Percentiles rank a stretch among this genome's conserved stretches.
Evolutionary conservation across 2,113 vertebrate species (phyloP).

Genomic region (Ursus arctos): DNA sequence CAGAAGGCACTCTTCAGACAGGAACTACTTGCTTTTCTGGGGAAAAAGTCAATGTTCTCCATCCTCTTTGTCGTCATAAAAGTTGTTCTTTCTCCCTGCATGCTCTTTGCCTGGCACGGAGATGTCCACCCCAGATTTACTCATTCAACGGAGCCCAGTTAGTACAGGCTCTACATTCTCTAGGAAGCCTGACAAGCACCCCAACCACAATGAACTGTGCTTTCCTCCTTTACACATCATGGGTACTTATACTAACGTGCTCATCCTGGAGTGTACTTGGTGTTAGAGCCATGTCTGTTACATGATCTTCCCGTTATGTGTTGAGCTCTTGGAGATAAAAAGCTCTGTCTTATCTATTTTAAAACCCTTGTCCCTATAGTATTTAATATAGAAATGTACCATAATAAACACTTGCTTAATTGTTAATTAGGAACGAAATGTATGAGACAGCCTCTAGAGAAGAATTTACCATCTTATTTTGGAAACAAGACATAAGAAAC

Average conservation of each 20-base stretch:
- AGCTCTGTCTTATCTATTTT: slow-evolving; percentile 2
- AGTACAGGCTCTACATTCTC: background rate
- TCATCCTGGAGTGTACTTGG: fast-evolving
- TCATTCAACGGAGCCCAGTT: background rate
- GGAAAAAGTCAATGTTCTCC: background rate
- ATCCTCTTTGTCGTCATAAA: slow-evolving; percentile 13
- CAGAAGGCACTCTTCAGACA: background rate
- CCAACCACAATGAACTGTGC: background rate
- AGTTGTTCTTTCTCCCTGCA: background rate
- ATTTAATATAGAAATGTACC: background rate
- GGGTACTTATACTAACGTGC: background rate
- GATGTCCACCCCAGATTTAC: background rate
- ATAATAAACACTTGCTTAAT: slow-evolving; percentile 7
- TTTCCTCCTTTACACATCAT: background rate
- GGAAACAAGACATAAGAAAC: background rate
- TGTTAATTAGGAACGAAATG: background rate
- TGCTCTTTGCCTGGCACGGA: background rate
- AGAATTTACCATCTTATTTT: background rate
- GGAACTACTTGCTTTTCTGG: background rate
- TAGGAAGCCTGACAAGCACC: background rate
- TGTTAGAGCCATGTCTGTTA: background rate
- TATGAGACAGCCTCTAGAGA: background rate
- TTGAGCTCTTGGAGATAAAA: background rate
- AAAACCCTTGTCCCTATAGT: background rate
- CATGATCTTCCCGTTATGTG: background rate